Evolutionary conservation across 2,797 vertebrate genomes (phyloP).

Genomic region (Sebastolobus alascanus): DNA sequence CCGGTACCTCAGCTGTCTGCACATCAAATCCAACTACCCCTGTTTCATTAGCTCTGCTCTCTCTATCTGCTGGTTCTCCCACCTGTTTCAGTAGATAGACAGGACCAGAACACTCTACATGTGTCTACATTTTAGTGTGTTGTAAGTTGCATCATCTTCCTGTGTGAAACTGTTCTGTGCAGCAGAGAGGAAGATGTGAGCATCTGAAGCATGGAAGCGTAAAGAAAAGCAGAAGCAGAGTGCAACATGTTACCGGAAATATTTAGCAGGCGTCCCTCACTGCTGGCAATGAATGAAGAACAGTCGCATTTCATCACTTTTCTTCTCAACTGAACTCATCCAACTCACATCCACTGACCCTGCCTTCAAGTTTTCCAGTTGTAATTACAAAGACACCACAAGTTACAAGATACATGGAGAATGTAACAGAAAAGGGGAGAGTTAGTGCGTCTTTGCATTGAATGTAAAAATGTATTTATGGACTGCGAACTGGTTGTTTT

Average conservation of each 20-base stretch:
- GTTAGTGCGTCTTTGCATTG: too few relatives aligned
- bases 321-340: background rate
- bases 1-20: background rate
- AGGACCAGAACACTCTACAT: background rate
- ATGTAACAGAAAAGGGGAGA: background rate
- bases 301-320: background rate
- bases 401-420: background rate
- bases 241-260: slow-evolving; percentile 60
- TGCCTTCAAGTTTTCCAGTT: background rate
- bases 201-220: slow-evolving; percentile 23
- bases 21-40: background rate
- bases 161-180: slow-evolving; percentile 46
- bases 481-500: background rate
- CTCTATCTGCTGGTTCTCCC: background rate
- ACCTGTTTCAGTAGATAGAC: background rate
- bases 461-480: background rate
- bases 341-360: too few relatives aligned
- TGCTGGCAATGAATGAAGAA: background rate
- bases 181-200: slow-evolving; percentile 34
- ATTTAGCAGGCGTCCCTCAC: slow-evolving; percentile 50
- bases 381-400: background rate
- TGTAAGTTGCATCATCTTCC: slow-evolving; percentile 38
- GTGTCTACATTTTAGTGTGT: background rate
- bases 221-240: slow-evolving; percentile 66
- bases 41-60: background rate